Evolutionary conservation across 2,888 invertebrate species (phyloP), one percentile per base, ranked within the genome.

Genomic region (Caenorhabditis sp.): DNA sequence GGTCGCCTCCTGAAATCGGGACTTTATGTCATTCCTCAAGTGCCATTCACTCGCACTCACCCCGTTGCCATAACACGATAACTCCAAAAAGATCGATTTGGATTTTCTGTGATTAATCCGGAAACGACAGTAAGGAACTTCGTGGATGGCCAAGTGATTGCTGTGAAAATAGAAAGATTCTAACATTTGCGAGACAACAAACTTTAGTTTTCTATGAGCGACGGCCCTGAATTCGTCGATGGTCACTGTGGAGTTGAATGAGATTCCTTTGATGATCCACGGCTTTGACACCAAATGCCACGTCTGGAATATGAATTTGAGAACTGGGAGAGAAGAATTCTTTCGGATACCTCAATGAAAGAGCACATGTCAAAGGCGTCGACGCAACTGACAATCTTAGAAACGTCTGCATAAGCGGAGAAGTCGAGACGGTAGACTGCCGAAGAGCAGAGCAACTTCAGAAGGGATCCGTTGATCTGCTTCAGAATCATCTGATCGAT

Each of bases 1-100:
- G 17, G 78, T 78, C 3, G 78, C 62, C 20, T 61, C 73, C 72
- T 77, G 50, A 37, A 73, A 56, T 20, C 1, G 9, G 13, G 46
- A 20, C 13, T 2, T 37, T 11, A 7, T 35, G 4, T 35, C n/a
- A n/a, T n/a, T n/a, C n/a, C n/a, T n/a, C n/a, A 4, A 62, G 20
- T 7, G 22, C 5, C 11, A 30, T 7, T 13, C n/a, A n/a, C n/a
- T 9, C 5, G 20, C 13, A 65, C 59, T 52, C 30, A 79, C 77
- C 37, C 78, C 78, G 41, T 81, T 81, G 1, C 63, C 78, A 53
- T 78, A 81, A 32, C 78, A 78, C 1, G 78, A 59, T 9, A 81
- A 24, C 37, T 79, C 78, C 22, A 81, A 27, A n/a, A 65, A 71
- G 2, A 70, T 53, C 24, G 70, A 62, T 32, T 53, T 58, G 27